Evolutionary conservation across 1,140 invertebrate species (phyloP), one percentile per base, ranked within the genome.

Genomic region (Calosoma granatense): DNA sequence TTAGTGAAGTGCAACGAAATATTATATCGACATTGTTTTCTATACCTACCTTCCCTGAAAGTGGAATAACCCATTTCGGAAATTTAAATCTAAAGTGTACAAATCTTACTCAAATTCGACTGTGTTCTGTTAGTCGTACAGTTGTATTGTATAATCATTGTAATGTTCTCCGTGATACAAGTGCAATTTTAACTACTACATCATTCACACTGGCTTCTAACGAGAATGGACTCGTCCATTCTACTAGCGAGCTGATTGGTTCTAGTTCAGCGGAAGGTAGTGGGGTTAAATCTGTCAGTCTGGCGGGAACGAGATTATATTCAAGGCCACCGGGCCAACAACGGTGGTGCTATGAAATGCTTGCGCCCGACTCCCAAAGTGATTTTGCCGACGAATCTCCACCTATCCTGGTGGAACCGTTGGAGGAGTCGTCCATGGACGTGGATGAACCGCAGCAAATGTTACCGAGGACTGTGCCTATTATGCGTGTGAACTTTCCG

Each of bases 401-500:
- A 47, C 41, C 41, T 6, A 47, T 47, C 17, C 41, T 47, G 6
- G 41, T 47, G 6, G 41, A 47, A 17, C 41, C 41, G 41, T 17
- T 47, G 9, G 41, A 47, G 41, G 41, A 9, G 9, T 11, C 17
- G 15, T 9, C 17, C 3, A 17, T 9, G 9, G 41, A 47, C 17
- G 41, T 12, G 17, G 6, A 6, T 17, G 41, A 47, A 47, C 41
- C 41, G 9, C 41, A 47, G 41, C 41, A 47, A 17, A 47, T 47
- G 41, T 4, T 47, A 11, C 41, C 41, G 6, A 9, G 41, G 17
- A 47, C 41, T 6, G 6, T 47, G 17, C 41, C 41, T 9, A 47
- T 47, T 12, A 47, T 47, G 41, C 62, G 69, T 60, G 86, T 88
- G 36, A 88, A 86, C 67, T 88, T 88, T 67, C 83, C 84, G 41